Percentiles rank a stretch among this genome's conserved stretches.
Conservation (phyloP, 1,140 invertebrate genomes). For the Argopecten irradians region DNA sequence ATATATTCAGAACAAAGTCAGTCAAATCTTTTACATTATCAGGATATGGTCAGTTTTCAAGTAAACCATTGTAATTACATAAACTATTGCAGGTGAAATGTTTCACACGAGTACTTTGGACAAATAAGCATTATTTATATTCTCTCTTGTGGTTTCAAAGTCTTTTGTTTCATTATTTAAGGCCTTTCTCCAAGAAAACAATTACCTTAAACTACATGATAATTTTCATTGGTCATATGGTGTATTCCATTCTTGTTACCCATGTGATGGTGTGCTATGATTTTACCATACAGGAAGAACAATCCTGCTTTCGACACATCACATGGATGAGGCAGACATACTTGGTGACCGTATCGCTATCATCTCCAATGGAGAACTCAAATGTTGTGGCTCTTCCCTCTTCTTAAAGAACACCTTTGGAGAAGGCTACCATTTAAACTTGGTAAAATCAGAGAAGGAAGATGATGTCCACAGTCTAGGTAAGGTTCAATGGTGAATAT, state of each 20-base stretch:
- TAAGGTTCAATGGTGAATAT: neutral
- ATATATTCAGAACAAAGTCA: neutral
- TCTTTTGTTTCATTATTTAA: neutral
- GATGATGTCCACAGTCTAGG: conserved; percentile 44
- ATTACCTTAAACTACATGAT: neutral
- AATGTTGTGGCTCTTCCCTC: conserved; percentile 82
- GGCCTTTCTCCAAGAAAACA: neutral
- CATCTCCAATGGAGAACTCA: conserved; percentile 82
- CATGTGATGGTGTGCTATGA: neutral
- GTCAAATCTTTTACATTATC: conserved; percentile 64
- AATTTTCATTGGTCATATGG: neutral
- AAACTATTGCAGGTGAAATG: neutral
- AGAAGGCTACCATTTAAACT: conserved; percentile 82
- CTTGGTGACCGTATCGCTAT: conserved; percentile 85
- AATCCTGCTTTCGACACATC: conserved; percentile 84
- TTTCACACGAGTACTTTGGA: neutral
- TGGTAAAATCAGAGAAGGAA: conserved; percentile 67
- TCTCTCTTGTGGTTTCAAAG: neutral
- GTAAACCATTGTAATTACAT: neutral
- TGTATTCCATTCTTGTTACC: neutral
- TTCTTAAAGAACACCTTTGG: conserved; percentile 83
- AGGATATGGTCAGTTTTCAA: conserved; percentile 78
- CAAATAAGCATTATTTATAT: neutral
- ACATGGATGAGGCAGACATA: conserved; percentile 83
- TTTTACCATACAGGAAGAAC: conserved; percentile 79